phyloP scores from a whole-genome alignment of 2,888 invertebrate genomes.

The Machimus atricapillus region DNA sequence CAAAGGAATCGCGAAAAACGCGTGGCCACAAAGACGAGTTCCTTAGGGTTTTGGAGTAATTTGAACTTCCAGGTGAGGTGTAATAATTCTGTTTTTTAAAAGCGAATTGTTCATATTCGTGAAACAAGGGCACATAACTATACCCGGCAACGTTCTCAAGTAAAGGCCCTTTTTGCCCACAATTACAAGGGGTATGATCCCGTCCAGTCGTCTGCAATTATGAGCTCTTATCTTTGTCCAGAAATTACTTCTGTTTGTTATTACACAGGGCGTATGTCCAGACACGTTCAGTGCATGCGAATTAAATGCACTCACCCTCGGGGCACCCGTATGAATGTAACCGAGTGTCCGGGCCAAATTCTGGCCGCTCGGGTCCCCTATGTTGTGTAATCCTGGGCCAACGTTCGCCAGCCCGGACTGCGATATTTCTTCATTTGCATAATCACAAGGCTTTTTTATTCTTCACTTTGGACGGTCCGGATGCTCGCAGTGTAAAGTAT shows the following conservation, averaged over 20 bases:
- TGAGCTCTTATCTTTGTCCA: constrained; percentile 36
- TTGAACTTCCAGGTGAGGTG: not conserved
- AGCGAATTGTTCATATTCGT: not conserved
- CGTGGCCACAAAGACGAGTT: not conserved
- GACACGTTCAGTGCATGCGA: constrained; percentile 29
- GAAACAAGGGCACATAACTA: constrained; percentile 12
- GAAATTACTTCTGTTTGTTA: constrained; percentile 38
- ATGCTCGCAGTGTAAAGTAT: not conserved
- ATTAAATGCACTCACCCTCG: constrained; percentile 32
- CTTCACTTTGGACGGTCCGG: not conserved
- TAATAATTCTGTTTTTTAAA: constrained; percentile 17
- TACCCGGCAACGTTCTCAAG: not conserved
- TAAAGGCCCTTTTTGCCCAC: constrained; percentile 6
- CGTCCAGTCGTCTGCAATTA: constrained; percentile 36
- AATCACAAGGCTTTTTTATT: constrained; percentile 16
- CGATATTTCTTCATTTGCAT: constrained; percentile 38
- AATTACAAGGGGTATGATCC: constrained; percentile 32
- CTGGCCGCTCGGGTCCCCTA: constrained; percentile 1
- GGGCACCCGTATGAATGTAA: constrained; percentile 5
- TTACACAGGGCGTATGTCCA: constrained; percentile 38
- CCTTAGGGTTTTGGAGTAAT: not conserved
- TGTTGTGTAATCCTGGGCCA: not conserved
- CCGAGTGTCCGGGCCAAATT: not conserved
- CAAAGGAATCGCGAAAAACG: not conserved
- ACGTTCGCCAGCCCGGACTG: not conserved